Conservation (phyloP, 2,113 vertebrate genomes). For the Lycocorax pyrrhopterus region DNA sequence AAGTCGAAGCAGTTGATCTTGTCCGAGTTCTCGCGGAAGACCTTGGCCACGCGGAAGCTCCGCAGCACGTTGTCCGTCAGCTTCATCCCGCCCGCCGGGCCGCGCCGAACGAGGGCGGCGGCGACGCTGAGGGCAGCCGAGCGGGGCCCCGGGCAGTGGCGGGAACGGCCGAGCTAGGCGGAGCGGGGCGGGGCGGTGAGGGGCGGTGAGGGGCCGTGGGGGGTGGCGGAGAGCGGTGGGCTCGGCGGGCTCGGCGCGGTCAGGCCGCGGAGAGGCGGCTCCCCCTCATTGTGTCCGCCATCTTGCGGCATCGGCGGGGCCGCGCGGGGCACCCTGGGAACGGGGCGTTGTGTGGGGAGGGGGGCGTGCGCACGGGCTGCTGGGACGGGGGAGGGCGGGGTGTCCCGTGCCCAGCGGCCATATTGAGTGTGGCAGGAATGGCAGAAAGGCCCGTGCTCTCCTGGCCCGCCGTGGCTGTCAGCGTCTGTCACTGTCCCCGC, state of each 20-base stretch:
- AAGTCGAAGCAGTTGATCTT: conserved; percentile 99
- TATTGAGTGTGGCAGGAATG: neutral
- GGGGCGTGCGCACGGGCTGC: neutral
- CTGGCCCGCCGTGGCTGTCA: neutral
- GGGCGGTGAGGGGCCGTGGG: neutral
- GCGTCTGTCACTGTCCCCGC: too few species aligned
- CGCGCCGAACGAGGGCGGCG: conserved; percentile 14
- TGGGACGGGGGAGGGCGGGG: neutral
- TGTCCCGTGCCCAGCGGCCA: neutral
- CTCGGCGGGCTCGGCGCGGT: too few species aligned
- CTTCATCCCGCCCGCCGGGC: conserved; percentile 81
- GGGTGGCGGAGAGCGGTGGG: too few species aligned
- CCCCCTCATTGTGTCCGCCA: neutral
- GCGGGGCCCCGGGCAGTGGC: neutral
- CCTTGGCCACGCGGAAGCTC: conserved; percentile 98
- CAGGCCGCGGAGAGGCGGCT: neutral
- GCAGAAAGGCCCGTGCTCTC: neutral
- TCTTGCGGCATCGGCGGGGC: neutral
- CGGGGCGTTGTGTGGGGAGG: neutral
- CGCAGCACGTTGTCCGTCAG: conserved; percentile 98
- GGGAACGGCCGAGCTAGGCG: neutral
- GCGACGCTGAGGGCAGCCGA: neutral
- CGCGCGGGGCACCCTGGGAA: neutral
- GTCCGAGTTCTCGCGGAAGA: conserved; percentile 97
- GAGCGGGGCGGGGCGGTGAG: neutral